A percentile compares a stretch with the other conserved stretches of the same genome.
These are phyloP conservation scores for Catharus fuscescens DNA, from an alignment of 2,113 vertebrate genomes.

Conservation along the genomic window DNA sequence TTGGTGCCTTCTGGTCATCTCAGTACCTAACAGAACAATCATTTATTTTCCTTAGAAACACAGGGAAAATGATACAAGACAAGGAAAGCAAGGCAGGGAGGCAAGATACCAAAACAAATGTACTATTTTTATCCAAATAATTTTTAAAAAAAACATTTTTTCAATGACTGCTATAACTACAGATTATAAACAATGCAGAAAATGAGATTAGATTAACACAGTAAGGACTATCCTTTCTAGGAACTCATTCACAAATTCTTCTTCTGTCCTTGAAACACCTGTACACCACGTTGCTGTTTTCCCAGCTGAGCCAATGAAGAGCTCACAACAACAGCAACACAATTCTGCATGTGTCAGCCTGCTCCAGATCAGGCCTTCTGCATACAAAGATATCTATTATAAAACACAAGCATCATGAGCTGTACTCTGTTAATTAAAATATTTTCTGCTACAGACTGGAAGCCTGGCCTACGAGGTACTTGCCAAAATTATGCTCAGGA, in stretches of 20 bases:
- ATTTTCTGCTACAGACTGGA: not conserved
- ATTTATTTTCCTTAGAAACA: constrained; percentile 16
- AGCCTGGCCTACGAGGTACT: not conserved
- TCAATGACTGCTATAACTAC: not conserved
- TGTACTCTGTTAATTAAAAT: not conserved
- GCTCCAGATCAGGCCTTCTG: not conserved
- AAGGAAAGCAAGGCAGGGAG: not conserved
- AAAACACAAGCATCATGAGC: not conserved
- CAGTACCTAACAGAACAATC: not conserved
- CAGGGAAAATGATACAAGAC: not conserved
- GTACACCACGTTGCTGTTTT: not conserved
- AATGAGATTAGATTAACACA: not conserved
- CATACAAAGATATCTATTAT: not conserved
- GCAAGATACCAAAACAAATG: not conserved
- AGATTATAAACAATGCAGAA: not conserved
- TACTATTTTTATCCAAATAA: not conserved
- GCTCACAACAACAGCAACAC: not conserved
- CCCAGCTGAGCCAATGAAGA: not conserved
- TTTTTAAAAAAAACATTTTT: not conserved
- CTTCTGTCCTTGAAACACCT: constrained; percentile 40
- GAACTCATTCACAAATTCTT: constrained; percentile 45
- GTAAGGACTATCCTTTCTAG: constrained; percentile 8
- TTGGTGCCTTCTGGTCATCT: constrained; percentile 1
- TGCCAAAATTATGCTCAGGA: constrained; percentile 1
- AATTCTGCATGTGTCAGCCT: fast-evolving